These are phyloP conservation scores for Bradypodion pumilum DNA, from an alignment of 2,797 vertebrate species.

Conservation along the genomic window DNA sequence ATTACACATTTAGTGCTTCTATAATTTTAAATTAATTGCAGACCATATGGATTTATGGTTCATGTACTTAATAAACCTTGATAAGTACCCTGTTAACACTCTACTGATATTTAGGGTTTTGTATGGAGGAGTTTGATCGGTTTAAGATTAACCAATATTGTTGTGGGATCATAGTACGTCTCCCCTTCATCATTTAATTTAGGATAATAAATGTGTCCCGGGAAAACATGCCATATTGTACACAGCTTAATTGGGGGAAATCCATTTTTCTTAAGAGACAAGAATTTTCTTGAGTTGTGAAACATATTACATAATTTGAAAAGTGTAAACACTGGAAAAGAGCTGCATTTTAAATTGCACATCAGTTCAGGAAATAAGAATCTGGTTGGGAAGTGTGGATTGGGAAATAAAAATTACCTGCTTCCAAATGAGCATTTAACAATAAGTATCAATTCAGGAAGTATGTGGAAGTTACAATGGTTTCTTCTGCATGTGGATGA, in stretches of 20 bases:
- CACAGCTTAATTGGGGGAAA: not conserved
- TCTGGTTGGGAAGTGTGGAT: too few relatives aligned
- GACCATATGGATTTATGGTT: conserved; percentile 84
- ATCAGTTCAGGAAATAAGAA: not conserved
- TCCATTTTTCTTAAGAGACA: too few relatives aligned
- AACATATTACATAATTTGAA: not conserved
- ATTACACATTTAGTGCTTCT: conserved; percentile 82
- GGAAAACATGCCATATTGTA: not conserved
- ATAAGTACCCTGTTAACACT: conserved; percentile 81
- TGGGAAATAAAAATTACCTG: not conserved
- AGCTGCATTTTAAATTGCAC: not conserved
- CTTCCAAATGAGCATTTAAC: not conserved
- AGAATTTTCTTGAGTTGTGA: too few relatives aligned
- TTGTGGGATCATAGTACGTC: conserved; percentile 41
- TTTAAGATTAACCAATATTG: conserved; percentile 68
- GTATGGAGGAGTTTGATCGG: conserved; percentile 50
- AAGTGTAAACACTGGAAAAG: not conserved
- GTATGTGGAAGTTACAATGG: too few relatives aligned
- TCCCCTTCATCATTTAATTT: conserved; percentile 30
- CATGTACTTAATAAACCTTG: conserved; percentile 82
- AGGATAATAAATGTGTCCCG: not conserved
- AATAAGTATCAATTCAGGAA: too few relatives aligned
- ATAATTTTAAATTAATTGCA: conserved; percentile 86
- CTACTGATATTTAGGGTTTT: conserved; percentile 78
- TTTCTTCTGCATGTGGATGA: too few relatives aligned